These are phyloP conservation scores for Euura lappo DNA, from an alignment of 1,140 invertebrate genomes.

Conservation along the genomic window DNA sequence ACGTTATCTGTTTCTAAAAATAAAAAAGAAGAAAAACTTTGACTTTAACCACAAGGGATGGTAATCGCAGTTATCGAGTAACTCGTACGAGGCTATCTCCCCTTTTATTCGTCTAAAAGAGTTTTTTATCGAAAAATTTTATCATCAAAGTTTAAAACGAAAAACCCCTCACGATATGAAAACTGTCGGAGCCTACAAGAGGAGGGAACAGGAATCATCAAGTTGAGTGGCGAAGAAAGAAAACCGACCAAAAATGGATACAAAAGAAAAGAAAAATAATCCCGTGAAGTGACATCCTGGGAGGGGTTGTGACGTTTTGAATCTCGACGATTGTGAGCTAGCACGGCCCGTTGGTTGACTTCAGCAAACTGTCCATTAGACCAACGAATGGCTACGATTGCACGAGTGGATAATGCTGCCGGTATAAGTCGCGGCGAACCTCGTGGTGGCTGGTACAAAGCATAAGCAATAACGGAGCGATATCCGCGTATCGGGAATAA, in stretches of 20 bases:
- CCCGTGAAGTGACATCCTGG: too few species aligned
- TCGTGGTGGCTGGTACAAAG: background rate
- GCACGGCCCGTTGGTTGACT: background rate
- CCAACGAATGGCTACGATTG: conserved; percentile 6
- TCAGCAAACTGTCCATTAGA: conserved; percentile 1
- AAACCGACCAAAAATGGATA: too few species aligned
- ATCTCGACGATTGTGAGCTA: too few species aligned
- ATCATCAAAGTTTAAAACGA: too few species aligned
- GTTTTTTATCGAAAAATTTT: too few species aligned
- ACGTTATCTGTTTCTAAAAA: conserved; percentile 43
- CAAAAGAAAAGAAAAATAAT: too few species aligned
- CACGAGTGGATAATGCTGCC: background rate
- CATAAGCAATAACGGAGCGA: conserved; percentile 2
- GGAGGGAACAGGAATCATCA: too few species aligned
- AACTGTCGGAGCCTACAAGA: too few species aligned
- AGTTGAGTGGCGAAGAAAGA: too few species aligned
- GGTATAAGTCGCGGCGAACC: background rate
- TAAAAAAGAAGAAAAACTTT: conserved; percentile 52
- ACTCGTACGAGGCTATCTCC: background rate
- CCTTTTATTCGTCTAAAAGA: background rate
- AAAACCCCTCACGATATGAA: too few species aligned
- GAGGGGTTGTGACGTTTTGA: too few species aligned
- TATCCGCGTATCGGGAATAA: conserved; percentile 4
- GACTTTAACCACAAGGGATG: conserved; percentile 55
- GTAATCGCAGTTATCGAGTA: conserved; percentile 53